phyloP scores from a whole-genome alignment of 1,140 invertebrate species.

The Alviniconcha marisindica region DNA sequence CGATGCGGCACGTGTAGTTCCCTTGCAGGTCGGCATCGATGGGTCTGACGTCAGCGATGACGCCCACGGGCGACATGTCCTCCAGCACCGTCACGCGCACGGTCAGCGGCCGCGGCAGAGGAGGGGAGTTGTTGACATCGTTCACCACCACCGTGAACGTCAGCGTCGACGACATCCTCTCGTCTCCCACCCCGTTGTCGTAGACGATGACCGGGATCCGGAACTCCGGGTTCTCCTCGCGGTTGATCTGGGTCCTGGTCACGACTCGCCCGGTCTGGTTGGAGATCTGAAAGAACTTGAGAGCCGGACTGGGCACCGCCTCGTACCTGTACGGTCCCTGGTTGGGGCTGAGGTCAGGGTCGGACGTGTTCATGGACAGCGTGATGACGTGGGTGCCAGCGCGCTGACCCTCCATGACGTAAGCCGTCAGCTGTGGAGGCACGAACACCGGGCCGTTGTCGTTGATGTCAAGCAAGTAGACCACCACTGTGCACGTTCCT shows the following conservation, averaged over 20 bases:
- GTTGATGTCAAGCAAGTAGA: conserved; percentile 90
- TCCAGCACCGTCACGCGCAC: conserved; percentile 85
- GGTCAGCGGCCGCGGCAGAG: conserved; percentile 87
- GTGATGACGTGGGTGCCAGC: conserved; percentile 89
- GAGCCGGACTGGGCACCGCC: conserved; percentile 86
- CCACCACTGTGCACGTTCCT: conserved; percentile 88
- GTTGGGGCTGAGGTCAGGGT: conserved; percentile 92
- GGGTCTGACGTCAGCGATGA: conserved; percentile 93
- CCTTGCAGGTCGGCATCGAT: conserved; percentile 92
- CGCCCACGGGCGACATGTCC: conserved; percentile 80
- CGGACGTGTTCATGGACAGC: conserved; percentile 83
- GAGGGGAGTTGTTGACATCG: conserved; percentile 95
- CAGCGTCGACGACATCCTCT: conserved; percentile 84
- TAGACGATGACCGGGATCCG: conserved; percentile 89
- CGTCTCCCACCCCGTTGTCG: conserved; percentile 87
- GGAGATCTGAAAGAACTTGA: conserved; percentile 84
- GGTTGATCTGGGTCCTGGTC: conserved; percentile 83
- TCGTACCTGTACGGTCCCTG: conserved; percentile 92
- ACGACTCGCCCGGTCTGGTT: conserved; percentile 87
- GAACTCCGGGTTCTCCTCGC: conserved; percentile 83
- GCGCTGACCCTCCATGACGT: conserved; percentile 92
- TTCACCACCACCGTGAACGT: conserved; percentile 88
- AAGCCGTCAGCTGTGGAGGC: conserved; percentile 85
- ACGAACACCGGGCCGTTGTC: conserved; percentile 94
- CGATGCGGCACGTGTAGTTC: conserved; percentile 87